Percentiles rank a stretch among this genome's conserved stretches.
Conservation (phyloP, 2,797 vertebrate genomes). For the Premnoplex brunnescens region DNA sequence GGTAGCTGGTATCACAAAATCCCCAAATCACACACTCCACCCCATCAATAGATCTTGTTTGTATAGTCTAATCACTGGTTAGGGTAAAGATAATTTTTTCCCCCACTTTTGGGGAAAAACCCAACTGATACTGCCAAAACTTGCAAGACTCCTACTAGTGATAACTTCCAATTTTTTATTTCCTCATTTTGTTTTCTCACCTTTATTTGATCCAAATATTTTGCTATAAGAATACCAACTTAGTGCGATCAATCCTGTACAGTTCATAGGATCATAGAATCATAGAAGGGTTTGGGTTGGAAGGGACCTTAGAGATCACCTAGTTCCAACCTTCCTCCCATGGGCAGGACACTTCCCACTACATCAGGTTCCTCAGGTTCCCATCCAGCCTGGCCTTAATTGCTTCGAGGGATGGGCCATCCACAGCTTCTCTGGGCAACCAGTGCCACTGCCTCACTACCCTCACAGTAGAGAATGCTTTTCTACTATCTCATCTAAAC, state of each 20-base stretch:
- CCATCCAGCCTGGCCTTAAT: neutral
- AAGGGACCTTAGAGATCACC: neutral
- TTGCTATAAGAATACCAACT: neutral
- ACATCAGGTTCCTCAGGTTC: neutral
- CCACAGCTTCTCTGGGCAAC: neutral
- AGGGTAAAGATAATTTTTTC: neutral
- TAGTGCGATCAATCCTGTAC: fast-evolving
- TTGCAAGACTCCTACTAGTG: neutral
- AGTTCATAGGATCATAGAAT: neutral
- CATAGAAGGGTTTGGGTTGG: neutral
- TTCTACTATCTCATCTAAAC: neutral
- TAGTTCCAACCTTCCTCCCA: neutral
- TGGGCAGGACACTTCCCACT: neutral
- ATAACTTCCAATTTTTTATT: neutral
- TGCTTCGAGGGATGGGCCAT: neutral
- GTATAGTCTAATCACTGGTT: neutral
- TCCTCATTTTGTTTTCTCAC: neutral
- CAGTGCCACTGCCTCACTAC: neutral
- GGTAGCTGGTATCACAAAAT: neutral
- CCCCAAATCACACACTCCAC: neutral
- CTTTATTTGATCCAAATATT: neutral
- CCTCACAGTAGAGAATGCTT: neutral
- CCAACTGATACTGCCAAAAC: neutral
- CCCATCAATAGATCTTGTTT: neutral
- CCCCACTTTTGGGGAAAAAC: neutral